Evolutionary conservation across 2,888 invertebrate genomes (phyloP).

Genomic region (Drymonia ruficornis): DNA sequence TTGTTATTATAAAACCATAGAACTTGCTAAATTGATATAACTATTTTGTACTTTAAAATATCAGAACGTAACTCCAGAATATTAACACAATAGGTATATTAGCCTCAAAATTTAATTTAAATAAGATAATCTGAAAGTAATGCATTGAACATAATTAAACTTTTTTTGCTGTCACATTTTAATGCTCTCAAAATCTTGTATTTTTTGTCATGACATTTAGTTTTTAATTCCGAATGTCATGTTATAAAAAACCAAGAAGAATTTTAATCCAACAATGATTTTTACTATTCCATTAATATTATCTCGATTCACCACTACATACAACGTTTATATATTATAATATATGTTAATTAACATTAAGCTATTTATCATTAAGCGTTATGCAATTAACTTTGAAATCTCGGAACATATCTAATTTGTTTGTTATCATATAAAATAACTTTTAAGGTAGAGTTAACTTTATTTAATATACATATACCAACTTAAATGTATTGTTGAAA

Average conservation of each 20-base stretch:
- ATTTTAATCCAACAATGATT: slow-evolving; percentile 13
- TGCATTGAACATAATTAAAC: background rate
- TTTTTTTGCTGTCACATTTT: background rate
- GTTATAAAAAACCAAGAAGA: background rate
- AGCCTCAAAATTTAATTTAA: too few relatives aligned
- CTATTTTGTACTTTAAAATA: too few relatives aligned
- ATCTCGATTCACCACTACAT: slow-evolving; percentile 20
- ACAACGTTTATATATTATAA: slow-evolving; percentile 27
- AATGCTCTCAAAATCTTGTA: background rate
- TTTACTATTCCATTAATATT: slow-evolving; percentile 17
- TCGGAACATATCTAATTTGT: background rate
- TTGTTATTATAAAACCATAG: too few relatives aligned
- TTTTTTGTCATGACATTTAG: background rate
- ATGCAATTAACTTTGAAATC: slow-evolving; percentile 25
- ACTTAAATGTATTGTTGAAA: too few relatives aligned
- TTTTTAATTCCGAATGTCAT: background rate
- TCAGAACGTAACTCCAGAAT: too few relatives aligned
- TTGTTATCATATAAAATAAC: background rate
- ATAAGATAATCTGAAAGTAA: too few relatives aligned
- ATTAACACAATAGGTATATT: too few relatives aligned
- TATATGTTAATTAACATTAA: slow-evolving; percentile 31
- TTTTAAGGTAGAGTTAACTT: background rate
- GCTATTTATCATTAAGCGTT: slow-evolving; percentile 26
- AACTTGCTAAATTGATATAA: too few relatives aligned
- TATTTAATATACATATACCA: too few relatives aligned